phyloP scores from a whole-genome alignment of 2,113 vertebrate species.

The Nestor notabilis region DNA sequence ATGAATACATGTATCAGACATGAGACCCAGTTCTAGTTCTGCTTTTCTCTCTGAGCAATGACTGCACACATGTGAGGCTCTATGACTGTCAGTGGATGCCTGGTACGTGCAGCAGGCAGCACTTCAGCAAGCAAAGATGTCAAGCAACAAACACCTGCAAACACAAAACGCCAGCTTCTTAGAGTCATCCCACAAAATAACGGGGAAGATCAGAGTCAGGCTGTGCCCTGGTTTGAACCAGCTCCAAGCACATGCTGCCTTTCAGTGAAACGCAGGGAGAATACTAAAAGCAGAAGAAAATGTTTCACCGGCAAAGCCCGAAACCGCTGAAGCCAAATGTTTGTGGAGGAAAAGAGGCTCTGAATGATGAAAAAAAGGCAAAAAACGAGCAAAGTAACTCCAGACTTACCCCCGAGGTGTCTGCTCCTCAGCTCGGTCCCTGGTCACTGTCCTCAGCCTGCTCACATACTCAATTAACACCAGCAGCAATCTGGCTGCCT shows the following conservation, averaged over 20 bases:
- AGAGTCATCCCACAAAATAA: not conserved
- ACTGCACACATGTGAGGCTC: not conserved
- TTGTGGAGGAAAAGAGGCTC: not conserved
- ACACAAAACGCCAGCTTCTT: not conserved
- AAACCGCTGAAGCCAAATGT: not conserved
- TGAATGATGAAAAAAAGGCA: rapidly evolving
- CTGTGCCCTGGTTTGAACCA: constrained; percentile 4
- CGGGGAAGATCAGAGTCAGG: not conserved
- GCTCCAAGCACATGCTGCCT: not conserved
- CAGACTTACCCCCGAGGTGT: constrained; percentile 55
- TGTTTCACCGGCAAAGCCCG: not conserved
- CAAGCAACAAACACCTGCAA: constrained; percentile 3
- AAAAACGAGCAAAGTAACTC: constrained; percentile 36
- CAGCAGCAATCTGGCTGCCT: constrained; percentile 29
- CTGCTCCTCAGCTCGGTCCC: not conserved
- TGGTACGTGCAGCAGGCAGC: not conserved
- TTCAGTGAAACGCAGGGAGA: not conserved
- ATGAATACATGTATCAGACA: not conserved
- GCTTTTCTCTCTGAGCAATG: not conserved
- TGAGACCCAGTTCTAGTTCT: not conserved
- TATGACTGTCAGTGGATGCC: not conserved
- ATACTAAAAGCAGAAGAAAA: not conserved
- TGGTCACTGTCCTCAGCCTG: not conserved
- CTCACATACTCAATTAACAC: not conserved
- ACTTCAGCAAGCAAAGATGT: not conserved